Percentiles rank a stretch among this genome's conserved stretches.
phyloP scores from a whole-genome alignment of 2,888 invertebrate genomes.

The Sesia apiformis region DNA sequence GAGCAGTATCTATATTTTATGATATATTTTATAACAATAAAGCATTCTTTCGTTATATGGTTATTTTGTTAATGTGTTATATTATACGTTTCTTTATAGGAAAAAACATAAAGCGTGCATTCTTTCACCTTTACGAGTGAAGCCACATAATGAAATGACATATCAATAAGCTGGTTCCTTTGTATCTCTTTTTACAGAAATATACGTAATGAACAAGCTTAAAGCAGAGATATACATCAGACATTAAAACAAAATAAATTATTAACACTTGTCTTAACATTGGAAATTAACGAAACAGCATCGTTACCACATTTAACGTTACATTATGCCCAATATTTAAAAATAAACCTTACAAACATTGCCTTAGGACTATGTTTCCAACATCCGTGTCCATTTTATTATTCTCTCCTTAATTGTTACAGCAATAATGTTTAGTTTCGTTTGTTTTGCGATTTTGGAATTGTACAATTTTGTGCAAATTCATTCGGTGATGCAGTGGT shows the following conservation, averaged over 20 bases:
- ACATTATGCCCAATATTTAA: conserved; percentile 15
- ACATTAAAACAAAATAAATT: conserved; percentile 49
- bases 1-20: too few species aligned
- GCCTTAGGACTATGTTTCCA: conserved; percentile 17
- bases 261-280: conserved; percentile 61
- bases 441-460: conserved; percentile 58
- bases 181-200: too few species aligned
- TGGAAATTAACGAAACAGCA: conserved; percentile 47
- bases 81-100: too few species aligned
- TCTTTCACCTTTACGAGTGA: too few species aligned
- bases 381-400: conserved; percentile 29
- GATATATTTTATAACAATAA: too few species aligned
- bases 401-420: conserved; percentile 60
- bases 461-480: conserved; percentile 13
- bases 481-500: conserved; percentile 14
- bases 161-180: too few species aligned
- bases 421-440: conserved; percentile 55
- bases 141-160: too few species aligned
- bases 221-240: background rate
- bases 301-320: conserved; percentile 50
- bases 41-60: too few species aligned
- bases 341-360: conserved; percentile 16
- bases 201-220: too few species aligned
- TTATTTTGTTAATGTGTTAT: too few species aligned
- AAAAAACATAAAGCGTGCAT: too few species aligned